phyloP scores from a whole-genome alignment of 2,888 invertebrate genomes.

The Leucoptera coffeella region DNA sequence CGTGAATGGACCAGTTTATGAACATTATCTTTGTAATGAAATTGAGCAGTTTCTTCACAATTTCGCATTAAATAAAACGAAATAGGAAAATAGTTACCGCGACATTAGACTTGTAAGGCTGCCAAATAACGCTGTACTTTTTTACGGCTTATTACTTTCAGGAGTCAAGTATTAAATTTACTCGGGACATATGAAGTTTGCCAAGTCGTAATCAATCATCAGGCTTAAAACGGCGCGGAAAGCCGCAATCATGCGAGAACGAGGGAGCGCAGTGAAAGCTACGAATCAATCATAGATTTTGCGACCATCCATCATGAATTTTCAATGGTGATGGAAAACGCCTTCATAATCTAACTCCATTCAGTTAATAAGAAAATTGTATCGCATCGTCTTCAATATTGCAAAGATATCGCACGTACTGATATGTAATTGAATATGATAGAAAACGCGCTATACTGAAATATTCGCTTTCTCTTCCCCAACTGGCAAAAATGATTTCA shows the following conservation, averaged over 20 bases:
- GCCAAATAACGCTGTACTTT: constrained; percentile 35
- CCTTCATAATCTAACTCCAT: too few species aligned
- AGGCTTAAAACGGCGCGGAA: constrained; percentile 30
- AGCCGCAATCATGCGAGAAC: constrained; percentile 36
- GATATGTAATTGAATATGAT: too few species aligned
- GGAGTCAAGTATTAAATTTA: constrained; percentile 51
- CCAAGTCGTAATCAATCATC: constrained; percentile 41
- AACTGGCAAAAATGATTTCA: constrained; percentile 26
- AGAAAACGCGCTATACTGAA: too few species aligned
- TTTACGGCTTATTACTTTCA: constrained; percentile 48
- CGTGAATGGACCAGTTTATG: constrained; percentile 30
- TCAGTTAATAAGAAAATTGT: too few species aligned
- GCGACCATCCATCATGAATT: constrained; percentile 46
- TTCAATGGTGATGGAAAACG: constrained; percentile 44
- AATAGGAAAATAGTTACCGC: too few species aligned
- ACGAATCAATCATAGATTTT: constrained; percentile 51
- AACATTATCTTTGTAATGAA: constrained; percentile 18
- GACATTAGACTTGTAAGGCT: too few species aligned
- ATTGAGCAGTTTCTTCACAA: constrained; percentile 7
- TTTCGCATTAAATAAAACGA: background rate
- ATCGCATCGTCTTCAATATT: too few species aligned
- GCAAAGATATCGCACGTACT: too few species aligned
- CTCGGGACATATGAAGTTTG: constrained; percentile 50
- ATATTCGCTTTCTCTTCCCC: constrained; percentile 10
- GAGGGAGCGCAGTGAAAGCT: constrained; percentile 30